These are phyloP conservation scores for Sebastiscus albofasciatus DNA, from an alignment of 2,797 vertebrate genomes.

Conservation along the genomic window DNA sequence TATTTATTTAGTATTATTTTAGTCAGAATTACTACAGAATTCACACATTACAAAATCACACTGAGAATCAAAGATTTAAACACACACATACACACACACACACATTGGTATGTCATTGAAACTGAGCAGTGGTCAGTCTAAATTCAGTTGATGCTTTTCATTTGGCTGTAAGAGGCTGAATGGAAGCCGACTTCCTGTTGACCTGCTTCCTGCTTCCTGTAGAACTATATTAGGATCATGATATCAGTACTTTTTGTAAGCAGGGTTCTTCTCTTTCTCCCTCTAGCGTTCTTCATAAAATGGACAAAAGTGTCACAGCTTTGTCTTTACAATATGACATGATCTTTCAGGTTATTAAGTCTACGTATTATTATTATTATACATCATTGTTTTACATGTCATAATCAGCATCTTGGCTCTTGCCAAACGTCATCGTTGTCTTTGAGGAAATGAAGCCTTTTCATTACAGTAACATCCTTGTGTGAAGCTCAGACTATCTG, in stretches of 20 bases:
- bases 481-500: neutral
- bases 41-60: neutral
- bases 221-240: neutral
- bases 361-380: neutral
- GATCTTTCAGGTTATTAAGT: neutral
- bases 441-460: neutral
- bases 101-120: neutral
- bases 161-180: neutral
- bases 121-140: neutral
- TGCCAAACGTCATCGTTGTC: neutral
- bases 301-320: neutral
- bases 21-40: no score
- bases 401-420: neutral
- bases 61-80: neutral
- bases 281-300: neutral
- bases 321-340: neutral
- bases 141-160: neutral
- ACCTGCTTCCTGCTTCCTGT: conserved; percentile 21
- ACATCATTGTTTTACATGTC: neutral
- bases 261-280: neutral
- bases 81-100: neutral
- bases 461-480: neutral
- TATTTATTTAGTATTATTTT: neutral
- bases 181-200: conserved; percentile 20
- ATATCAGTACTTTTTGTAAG: neutral